phyloP scores from a whole-genome alignment of 2,888 invertebrate species.

The Idaea biselata region DNA sequence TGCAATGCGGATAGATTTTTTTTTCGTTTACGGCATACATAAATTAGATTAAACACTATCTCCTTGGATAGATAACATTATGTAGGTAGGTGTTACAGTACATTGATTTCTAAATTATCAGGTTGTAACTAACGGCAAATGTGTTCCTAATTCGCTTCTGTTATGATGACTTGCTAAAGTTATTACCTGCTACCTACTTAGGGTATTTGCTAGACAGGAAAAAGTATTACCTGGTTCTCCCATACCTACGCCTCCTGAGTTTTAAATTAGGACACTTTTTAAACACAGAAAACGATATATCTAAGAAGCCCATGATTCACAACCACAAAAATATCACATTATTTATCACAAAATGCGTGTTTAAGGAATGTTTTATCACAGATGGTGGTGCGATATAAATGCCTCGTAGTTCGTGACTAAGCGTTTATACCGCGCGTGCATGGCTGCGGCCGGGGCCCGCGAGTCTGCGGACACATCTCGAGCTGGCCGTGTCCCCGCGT shows the following conservation, averaged over 20 bases:
- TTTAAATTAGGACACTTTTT: conserved; percentile 69
- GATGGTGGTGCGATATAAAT: conserved; percentile 48
- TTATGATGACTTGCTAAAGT: not conserved
- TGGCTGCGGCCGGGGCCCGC: conserved; percentile 32
- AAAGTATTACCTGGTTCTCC: conserved; percentile 44
- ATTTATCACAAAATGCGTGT: conserved; percentile 44
- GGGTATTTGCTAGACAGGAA: not conserved
- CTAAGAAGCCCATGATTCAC: conserved; percentile 58
- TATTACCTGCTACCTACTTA: not conserved
- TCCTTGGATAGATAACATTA: not conserved
- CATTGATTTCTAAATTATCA: conserved; percentile 10
- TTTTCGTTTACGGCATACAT: too few species aligned
- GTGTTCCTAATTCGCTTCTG: not conserved
- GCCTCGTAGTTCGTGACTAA: conserved; percentile 61
- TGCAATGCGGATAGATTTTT: too few species aligned
- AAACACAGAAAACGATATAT: conserved; percentile 65
- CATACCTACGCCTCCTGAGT: conserved; percentile 48
- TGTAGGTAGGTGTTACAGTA: not conserved
- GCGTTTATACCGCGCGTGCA: conserved; percentile 48
- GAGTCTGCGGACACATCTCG: conserved; percentile 24
- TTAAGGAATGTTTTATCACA: conserved; percentile 45
- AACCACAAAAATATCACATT: conserved; percentile 46
- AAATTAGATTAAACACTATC: too few species aligned
- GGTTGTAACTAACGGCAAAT: conserved; percentile 15
- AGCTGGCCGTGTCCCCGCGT: conserved; percentile 36